These are phyloP conservation scores for Marasmarcha lunaedactyla DNA, from an alignment of 2,888 invertebrate species.

Conservation along the genomic window DNA sequence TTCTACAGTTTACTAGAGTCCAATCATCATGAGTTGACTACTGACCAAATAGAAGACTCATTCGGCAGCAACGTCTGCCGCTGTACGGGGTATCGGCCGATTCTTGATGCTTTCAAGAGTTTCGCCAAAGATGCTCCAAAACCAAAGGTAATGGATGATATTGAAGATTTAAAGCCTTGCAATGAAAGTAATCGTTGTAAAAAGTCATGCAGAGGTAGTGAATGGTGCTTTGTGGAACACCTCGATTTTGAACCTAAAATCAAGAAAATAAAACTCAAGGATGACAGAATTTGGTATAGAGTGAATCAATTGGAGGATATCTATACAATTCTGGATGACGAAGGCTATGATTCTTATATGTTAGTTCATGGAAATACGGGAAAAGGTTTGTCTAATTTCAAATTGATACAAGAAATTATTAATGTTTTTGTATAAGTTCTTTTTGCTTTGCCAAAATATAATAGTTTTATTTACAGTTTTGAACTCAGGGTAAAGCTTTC, in stretches of 20 bases:
- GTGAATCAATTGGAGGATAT: slow-evolving; percentile 57
- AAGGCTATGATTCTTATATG: slow-evolving; percentile 59
- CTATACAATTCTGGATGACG: slow-evolving; percentile 47
- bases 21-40: slow-evolving; percentile 53
- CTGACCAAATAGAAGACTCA: slow-evolving; percentile 75
- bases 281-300: slow-evolving; percentile 62
- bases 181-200: slow-evolving; percentile 17
- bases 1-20: slow-evolving; percentile 38
- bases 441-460: no score
- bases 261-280: slow-evolving; percentile 32
- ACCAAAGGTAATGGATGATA: slow-evolving; percentile 24
- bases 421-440: no score
- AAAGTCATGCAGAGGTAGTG: slow-evolving; percentile 11
- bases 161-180: slow-evolving; percentile 39
- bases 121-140: slow-evolving; percentile 59
- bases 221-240: slow-evolving; percentile 34
- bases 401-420: neutral
- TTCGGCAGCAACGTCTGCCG: slow-evolving; percentile 80
- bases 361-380: slow-evolving; percentile 80
- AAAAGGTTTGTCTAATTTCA: slow-evolving; percentile 64
- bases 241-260: slow-evolving; percentile 20
- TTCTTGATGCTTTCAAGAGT: slow-evolving; percentile 73
- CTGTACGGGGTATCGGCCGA: slow-evolving; percentile 77
- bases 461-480: no score
- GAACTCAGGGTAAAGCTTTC: no score